Evolutionary conservation across 2,888 invertebrate genomes (phyloP).

Genomic region (Zeuzera pyrina): DNA sequence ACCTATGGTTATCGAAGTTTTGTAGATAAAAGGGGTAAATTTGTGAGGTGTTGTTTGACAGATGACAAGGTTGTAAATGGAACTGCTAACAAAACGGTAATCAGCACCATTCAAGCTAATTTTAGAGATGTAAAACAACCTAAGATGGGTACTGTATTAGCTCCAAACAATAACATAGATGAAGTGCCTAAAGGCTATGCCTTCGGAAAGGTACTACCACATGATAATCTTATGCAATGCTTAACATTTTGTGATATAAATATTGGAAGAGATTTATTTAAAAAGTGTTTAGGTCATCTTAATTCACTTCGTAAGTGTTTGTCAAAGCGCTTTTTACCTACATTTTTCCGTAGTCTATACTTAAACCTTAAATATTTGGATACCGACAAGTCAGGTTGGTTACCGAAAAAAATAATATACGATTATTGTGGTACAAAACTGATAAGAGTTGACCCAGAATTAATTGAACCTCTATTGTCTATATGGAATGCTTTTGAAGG

Average conservation of each 20-base stretch:
- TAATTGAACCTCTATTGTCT: slow-evolving; percentile 61
- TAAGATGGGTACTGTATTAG: slow-evolving; percentile 45
- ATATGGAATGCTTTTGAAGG: slow-evolving; percentile 61
- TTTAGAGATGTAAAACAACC: slow-evolving; percentile 37
- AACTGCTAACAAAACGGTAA: slow-evolving; percentile 32
- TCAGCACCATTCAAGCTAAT: slow-evolving; percentile 55
- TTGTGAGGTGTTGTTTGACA: slow-evolving; percentile 54
- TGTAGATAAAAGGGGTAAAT: slow-evolving; percentile 59
- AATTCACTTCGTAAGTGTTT: slow-evolving; percentile 49
- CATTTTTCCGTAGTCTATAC: slow-evolving; percentile 41
- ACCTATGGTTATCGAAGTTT: slow-evolving; percentile 56
- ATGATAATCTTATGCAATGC: slow-evolving; percentile 59
- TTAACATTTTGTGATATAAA: slow-evolving; percentile 42
- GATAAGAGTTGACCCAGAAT: slow-evolving; percentile 53
- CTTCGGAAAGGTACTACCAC: slow-evolving; percentile 55
- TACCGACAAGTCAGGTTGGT: slow-evolving; percentile 52
- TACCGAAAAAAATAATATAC: slow-evolving; percentile 54
- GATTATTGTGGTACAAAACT: slow-evolving; percentile 46
- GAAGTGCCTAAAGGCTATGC: slow-evolving; percentile 55
- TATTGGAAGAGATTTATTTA: slow-evolving; percentile 43
- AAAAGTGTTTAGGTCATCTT: slow-evolving; percentile 54
- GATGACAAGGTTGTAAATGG: slow-evolving; percentile 47
- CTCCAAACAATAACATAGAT: slow-evolving; percentile 62
- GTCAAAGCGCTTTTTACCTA: slow-evolving; percentile 34
- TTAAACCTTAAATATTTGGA: slow-evolving; percentile 43